Percentiles rank a stretch among this genome's conserved stretches.
phyloP scores from a whole-genome alignment of 2,113 vertebrate genomes.

The Megaceryle maxima region DNA sequence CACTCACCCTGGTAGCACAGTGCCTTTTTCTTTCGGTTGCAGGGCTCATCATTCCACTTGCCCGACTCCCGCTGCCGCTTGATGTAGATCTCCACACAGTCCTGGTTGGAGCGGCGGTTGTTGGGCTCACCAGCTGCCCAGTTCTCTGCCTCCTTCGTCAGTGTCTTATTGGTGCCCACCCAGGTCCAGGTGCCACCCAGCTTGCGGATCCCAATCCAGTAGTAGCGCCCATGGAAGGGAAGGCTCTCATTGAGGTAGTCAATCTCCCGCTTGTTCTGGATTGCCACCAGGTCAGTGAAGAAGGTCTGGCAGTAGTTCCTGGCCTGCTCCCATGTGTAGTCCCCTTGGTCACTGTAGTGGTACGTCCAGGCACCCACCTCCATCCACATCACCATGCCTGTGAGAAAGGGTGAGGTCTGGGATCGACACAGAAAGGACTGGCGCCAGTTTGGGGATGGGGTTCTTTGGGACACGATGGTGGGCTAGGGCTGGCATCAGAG shows the following conservation, averaged over 20 bases:
- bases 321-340: slow-evolving; percentile 78
- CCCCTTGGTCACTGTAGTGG: slow-evolving; percentile 29
- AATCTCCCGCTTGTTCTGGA: slow-evolving; percentile 90
- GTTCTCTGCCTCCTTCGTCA: slow-evolving; percentile 83
- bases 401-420: neutral
- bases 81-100: slow-evolving; percentile 96
- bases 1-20: slow-evolving; percentile 86
- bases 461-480: neutral
- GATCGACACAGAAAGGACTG: neutral
- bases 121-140: slow-evolving; percentile 89
- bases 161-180: slow-evolving; percentile 86
- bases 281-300: slow-evolving; percentile 92
- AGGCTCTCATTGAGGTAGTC: slow-evolving; percentile 78
- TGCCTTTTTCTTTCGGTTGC: slow-evolving; percentile 77
- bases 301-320: slow-evolving; percentile 76
- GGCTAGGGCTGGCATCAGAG: neutral
- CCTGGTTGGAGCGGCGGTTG: slow-evolving; percentile 79
- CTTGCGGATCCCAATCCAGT: slow-evolving; percentile 96
- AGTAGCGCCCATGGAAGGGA: slow-evolving; percentile 70
- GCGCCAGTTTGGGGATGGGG: neutral
- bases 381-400: slow-evolving; percentile 66
- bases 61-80: slow-evolving; percentile 62
- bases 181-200: slow-evolving; percentile 83
- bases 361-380: slow-evolving; percentile 86
- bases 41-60: slow-evolving; percentile 92